Base-by-base conservation (phyloP, 2,888 invertebrate species). In the Acanthosepion pharaonis region DNA sequence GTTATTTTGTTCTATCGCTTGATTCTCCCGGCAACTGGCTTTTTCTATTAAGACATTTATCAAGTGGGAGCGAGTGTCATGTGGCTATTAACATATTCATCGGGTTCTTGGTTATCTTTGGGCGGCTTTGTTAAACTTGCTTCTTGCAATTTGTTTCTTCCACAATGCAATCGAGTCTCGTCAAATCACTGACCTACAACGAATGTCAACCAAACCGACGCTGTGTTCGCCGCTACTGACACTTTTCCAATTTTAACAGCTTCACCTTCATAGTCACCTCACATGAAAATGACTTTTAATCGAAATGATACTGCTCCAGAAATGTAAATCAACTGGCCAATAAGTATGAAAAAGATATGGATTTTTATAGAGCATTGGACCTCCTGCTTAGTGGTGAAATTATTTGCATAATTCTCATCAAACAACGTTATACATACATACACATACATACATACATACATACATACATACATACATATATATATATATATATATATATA, bases 31-130 rank as follows among this genome's bases (percentile, higher is more conserved):
- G 78, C 18, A 18, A 33, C n/a, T n/a, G 2, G n/a, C n/a, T 78
- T 78, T 33, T 78, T 78, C n/a, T 78, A 78, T 78, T 78, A 78
- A 78, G 78, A 78, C 78, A 78, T 78, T 78, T 78, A 78, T 78
- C 78, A 78, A 78, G 11, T 78, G n/a, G n/a, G n/a, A 78, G n/a
- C 78, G n/a, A 78, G 78, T 78, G 78, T 78, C 78, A 78, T 78
- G 78, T 78, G 78, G 78, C 78, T 18, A 78, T 78, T 78, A 78
- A 78, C 78, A 78, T 78, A 78, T 78, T 78, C 78, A 78, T 78
- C 78, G 78, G 78, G n/a, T 78, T 78, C n/a, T 78, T 78, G 78
- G 78, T 78, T 78, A 78, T 78, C 78, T 78, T 78, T 78, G n/a
- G 78, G 33, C 78, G 78, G n/a, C 78, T 78, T 78, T 78, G 78